Conservation (phyloP, 2,888 invertebrate species). For the Pharmacophagus antenor region DNA sequence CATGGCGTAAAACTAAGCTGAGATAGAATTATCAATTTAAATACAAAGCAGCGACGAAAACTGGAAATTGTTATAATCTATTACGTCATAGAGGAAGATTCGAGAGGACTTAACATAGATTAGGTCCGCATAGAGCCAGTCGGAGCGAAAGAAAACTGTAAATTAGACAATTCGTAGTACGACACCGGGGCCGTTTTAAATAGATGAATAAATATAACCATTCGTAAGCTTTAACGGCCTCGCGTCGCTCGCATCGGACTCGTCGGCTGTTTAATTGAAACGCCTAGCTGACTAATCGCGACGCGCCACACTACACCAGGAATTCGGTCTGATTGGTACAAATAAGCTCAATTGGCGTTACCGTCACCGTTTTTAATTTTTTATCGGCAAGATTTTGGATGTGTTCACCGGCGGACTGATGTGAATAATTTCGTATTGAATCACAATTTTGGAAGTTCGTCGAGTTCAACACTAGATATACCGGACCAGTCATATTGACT, state of each 20-base stretch:
- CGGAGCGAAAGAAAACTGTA: not conserved
- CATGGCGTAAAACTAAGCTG: not conserved
- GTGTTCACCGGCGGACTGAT: too few species aligned
- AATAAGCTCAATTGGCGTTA: constrained; percentile 63
- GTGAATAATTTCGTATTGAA: too few species aligned
- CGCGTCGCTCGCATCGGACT: constrained; percentile 39
- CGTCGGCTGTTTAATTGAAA: constrained; percentile 53
- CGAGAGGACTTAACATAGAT: not conserved
- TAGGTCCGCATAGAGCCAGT: constrained; percentile 9
- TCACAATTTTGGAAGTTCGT: too few species aligned
- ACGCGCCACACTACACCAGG: constrained; percentile 46
- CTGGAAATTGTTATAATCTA: not conserved
- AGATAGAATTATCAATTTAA: not conserved
- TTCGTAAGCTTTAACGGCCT: constrained; percentile 8
- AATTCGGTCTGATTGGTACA: constrained; percentile 58
- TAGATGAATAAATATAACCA: constrained; percentile 3
- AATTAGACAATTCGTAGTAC: constrained; percentile 14
- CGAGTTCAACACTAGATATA: too few species aligned
- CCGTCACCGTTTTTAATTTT: constrained; percentile 43
- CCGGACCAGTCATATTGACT: too few species aligned
- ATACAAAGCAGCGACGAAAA: not conserved
- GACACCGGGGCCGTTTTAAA: not conserved
- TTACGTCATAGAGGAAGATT: not conserved
- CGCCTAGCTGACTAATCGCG: constrained; percentile 52
- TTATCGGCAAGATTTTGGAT: too few species aligned